A percentile compares a stretch with the other conserved stretches of the same genome.
These are phyloP conservation scores for Boulengerochromis microlepis DNA, from an alignment of 2,113 vertebrate genomes.

Conservation along the genomic window DNA sequence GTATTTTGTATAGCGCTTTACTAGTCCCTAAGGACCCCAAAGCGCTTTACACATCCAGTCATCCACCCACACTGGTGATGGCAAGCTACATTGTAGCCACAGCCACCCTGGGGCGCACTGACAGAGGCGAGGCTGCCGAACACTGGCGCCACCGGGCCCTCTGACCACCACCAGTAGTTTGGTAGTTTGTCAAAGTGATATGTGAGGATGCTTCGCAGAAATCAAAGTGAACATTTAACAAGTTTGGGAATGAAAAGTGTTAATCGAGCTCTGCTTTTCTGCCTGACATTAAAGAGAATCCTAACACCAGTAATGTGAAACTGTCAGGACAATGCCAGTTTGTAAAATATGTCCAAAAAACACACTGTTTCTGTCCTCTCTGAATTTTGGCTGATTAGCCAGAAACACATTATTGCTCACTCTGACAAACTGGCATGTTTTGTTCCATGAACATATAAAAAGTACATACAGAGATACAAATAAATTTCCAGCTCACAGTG, in stretches of 20 bases:
- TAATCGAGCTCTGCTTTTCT: background rate
- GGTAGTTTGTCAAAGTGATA: background rate
- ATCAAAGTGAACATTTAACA: background rate
- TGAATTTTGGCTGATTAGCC: background rate
- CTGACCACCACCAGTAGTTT: no score
- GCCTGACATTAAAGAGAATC: background rate
- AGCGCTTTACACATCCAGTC: no score
- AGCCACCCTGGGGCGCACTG: no score
- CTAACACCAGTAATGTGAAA: background rate
- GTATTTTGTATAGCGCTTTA: no score
- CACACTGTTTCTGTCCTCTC: background rate
- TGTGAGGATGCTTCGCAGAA: background rate
- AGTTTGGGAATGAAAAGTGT: background rate
- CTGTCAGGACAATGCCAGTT: background rate
- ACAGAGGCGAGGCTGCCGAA: no score
- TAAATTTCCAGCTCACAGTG: background rate
- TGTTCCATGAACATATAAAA: rapidly evolving
- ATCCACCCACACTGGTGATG: no score
- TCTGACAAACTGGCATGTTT: background rate
- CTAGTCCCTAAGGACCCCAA: no score
- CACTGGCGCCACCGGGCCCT: no score
- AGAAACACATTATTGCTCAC: background rate
- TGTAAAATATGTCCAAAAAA: background rate
- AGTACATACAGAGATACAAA: background rate
- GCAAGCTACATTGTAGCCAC: no score